Conservation (phyloP, 2,113 vertebrate genomes). For the Grus americana region DNA sequence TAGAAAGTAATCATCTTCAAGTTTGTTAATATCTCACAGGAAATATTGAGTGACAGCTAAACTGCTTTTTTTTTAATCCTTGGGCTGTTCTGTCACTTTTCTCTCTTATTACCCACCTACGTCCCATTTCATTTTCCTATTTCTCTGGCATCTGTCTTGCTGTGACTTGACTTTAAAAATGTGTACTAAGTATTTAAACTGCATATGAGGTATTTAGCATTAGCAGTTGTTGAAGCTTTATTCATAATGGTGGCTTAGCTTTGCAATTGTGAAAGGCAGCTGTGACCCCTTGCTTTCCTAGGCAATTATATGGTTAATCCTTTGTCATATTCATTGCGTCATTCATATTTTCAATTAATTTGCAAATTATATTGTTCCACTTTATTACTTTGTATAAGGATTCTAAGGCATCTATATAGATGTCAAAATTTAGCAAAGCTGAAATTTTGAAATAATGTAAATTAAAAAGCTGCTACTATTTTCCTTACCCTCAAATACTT, state of each 20-base stretch:
- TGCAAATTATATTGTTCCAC: background rate
- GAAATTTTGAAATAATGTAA: background rate
- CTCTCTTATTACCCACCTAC: constrained; percentile 45
- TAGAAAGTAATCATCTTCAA: background rate
- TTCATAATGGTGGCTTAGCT: background rate
- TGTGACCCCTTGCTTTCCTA: background rate
- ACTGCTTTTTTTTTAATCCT: background rate
- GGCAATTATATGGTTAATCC: background rate
- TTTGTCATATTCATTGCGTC: background rate
- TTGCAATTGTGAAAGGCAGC: background rate
- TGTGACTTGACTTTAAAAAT: constrained; percentile 45
- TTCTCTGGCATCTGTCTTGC: constrained; percentile 50
- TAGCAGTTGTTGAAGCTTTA: background rate
- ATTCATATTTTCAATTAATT: background rate
- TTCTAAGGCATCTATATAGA: background rate
- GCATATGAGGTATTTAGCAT: background rate
- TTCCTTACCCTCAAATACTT: background rate
- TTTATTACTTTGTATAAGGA: background rate
- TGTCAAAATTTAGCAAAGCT: background rate
- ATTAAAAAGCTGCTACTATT: background rate
- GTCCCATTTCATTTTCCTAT: constrained; percentile 16
- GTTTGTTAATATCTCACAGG: constrained; percentile 26
- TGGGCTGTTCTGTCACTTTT: constrained; percentile 45
- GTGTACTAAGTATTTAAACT: background rate
- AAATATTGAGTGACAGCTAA: constrained; percentile 38